A percentile compares a stretch with the other conserved stretches of the same genome.
Evolutionary conservation across 2,888 invertebrate genomes (phyloP).

Genomic region (Drosophila nr. medialis): DNA sequence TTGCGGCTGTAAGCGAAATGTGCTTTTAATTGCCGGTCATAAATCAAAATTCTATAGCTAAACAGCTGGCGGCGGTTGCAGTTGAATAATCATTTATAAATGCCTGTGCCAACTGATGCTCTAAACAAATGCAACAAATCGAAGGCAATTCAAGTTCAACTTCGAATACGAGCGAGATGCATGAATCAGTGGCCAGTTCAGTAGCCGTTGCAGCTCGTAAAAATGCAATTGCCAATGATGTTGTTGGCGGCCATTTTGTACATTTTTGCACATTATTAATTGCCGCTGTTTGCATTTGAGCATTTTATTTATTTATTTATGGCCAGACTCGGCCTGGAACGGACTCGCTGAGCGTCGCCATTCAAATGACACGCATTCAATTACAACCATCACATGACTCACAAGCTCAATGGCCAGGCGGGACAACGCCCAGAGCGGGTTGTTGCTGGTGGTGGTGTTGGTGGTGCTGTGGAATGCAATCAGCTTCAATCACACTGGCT

Average conservation of each 20-base stretch:
- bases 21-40: constrained; percentile 80
- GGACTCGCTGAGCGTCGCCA: constrained; percentile 52
- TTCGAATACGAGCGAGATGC: constrained; percentile 40
- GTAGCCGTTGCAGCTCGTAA: constrained; percentile 60
- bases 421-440: constrained; percentile 6
- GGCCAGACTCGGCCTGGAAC: constrained; percentile 30
- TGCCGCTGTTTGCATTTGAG: constrained; percentile 51
- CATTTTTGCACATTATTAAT: constrained; percentile 65
- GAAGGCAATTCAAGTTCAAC: constrained; percentile 34
- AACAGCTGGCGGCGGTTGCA: constrained; percentile 30
- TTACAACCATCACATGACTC: constrained; percentile 69
- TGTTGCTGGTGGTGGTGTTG: background rate
- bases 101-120: constrained; percentile 49
- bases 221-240: constrained; percentile 63
- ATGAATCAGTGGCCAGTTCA: constrained; percentile 67
- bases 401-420: constrained; percentile 22
- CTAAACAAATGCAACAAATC: constrained; percentile 42
- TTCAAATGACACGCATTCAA: constrained; percentile 74
- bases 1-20: constrained; percentile 55
- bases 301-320: constrained; percentile 60
- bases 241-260: constrained; percentile 66
- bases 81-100: constrained; percentile 60
- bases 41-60: constrained; percentile 65
- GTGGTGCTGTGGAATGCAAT: constrained; percentile 65
- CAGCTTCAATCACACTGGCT: constrained; percentile 70